Conservation (phyloP, 1,140 invertebrate species). For the Lasioglossum baleicum region DNA sequence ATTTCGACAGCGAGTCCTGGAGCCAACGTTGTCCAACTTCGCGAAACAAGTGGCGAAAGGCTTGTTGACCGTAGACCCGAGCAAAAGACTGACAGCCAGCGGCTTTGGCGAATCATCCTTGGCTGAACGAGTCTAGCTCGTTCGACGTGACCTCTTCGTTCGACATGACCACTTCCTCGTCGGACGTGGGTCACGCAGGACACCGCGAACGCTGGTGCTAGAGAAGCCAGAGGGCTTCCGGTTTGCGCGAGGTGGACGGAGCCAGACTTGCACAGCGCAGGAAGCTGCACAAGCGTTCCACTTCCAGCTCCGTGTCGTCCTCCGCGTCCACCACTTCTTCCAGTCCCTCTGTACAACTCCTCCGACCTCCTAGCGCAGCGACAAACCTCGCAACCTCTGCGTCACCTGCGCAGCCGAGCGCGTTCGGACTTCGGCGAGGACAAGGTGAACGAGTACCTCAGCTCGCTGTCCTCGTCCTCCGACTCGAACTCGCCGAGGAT, state of each 20-base stretch:
- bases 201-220: neutral
- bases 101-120: slow-evolving; percentile 84
- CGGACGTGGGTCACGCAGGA: neutral
- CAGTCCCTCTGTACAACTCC: slow-evolving; percentile 57
- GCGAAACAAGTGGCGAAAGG: slow-evolving; percentile 89
- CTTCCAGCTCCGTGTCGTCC: slow-evolving; percentile 79
- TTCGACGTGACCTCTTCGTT: no score
- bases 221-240: slow-evolving; percentile 82
- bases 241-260: slow-evolving; percentile 82
- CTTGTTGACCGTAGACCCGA: slow-evolving; percentile 90
- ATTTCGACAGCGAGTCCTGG: slow-evolving; percentile 87
- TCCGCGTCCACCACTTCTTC: slow-evolving; percentile 74
- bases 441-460: slow-evolving; percentile 80
- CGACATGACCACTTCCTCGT: no score
- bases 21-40: slow-evolving; percentile 84
- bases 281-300: slow-evolving; percentile 84
- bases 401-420: slow-evolving; percentile 66
- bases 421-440: slow-evolving; percentile 82
- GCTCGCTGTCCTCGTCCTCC: slow-evolving; percentile 77
- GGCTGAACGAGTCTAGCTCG: slow-evolving; percentile 81
- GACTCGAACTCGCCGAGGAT: slow-evolving; percentile 70
- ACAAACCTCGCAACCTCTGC: slow-evolving; percentile 55
- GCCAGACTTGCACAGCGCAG: slow-evolving; percentile 87
- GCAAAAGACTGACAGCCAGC: slow-evolving; percentile 84
- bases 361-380: slow-evolving; percentile 59